Base-by-base conservation (phyloP, 2,888 invertebrate species). In the Aphodius sticticus region DNA sequence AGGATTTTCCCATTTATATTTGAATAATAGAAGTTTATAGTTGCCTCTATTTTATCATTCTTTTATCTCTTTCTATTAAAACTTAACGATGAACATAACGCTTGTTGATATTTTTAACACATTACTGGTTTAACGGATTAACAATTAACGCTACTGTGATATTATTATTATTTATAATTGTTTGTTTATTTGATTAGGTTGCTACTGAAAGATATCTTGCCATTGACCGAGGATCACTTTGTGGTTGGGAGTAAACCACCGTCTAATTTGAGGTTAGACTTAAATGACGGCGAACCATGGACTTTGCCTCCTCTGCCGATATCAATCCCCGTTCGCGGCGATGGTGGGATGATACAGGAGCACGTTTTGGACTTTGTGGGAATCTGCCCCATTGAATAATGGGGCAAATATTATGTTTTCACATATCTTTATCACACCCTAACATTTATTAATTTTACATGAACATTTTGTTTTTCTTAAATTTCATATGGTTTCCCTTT, bases 201-300 rank as follows among this genome's bases (percentile, higher is more conserved):
- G 78, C 85, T 92, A 76, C 87, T 94, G 83, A 92, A 93, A 86
- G 92, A 93, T 82, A 87, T 91, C 81, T 88, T 92, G 85, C 92
- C 93, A 14, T 87, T 93, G 79, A 91, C 91, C 6, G 92, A 93
- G 83, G 90, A 91, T 2, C 92, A 92, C 85, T 92, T 92, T 83
- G 90, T 90, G 38, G 89, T 91, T 83, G 90, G 90, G 69, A 74
- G 74, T 12, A 89, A 89, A 82, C 88, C 88, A 75, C 90, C 90
- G 1, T 85, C 86, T 70, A 89, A 89, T 81, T 84, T 90, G 80
- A 88, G 89, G 77, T 85, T 89, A 80, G 89, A 89, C 69, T 85
- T 90, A 69, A 87, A 85, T 12, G 88, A 87, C 15, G 86, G 85
- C 1, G 88, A 88, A 38, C 81, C 81, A 1, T 85, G 85, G 84